Percentiles rank a stretch among this genome's conserved stretches.
These are phyloP conservation scores for Myrmecobius fasciatus DNA, from an alignment of 2,113 vertebrate species.

Conservation along the genomic window DNA sequence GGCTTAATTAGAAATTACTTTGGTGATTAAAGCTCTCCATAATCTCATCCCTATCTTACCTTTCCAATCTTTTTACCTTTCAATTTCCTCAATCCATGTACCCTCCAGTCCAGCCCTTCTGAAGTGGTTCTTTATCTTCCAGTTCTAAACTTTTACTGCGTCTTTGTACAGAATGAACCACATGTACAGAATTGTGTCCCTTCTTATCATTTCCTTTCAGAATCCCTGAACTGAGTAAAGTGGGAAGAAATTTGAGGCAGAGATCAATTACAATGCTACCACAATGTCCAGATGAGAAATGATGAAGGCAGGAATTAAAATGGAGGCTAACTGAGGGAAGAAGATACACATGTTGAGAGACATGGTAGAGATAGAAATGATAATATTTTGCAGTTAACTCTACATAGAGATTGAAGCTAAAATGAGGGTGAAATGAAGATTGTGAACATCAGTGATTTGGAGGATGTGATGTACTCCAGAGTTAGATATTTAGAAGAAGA, in stretches of 20 bases:
- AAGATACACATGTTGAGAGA: background rate
- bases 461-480: background rate
- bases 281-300: background rate
- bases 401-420: background rate
- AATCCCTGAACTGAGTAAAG: background rate
- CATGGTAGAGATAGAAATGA: background rate
- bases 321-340: background rate
- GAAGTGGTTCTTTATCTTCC: background rate
- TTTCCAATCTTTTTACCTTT: background rate
- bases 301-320: background rate
- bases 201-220: background rate
- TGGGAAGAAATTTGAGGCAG: background rate
- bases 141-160: background rate
- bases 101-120: background rate
- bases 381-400: background rate
- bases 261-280: background rate
- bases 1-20: background rate
- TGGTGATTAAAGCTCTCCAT: background rate
- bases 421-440: background rate
- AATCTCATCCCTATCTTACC: background rate
- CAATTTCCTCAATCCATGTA: background rate
- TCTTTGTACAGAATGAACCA: background rate
- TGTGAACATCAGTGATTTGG: background rate
- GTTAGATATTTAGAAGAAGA: background rate
- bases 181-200: background rate